Base-by-base conservation (phyloP, 2,888 invertebrate genomes). In the Ceraclea dissimilis region DNA sequence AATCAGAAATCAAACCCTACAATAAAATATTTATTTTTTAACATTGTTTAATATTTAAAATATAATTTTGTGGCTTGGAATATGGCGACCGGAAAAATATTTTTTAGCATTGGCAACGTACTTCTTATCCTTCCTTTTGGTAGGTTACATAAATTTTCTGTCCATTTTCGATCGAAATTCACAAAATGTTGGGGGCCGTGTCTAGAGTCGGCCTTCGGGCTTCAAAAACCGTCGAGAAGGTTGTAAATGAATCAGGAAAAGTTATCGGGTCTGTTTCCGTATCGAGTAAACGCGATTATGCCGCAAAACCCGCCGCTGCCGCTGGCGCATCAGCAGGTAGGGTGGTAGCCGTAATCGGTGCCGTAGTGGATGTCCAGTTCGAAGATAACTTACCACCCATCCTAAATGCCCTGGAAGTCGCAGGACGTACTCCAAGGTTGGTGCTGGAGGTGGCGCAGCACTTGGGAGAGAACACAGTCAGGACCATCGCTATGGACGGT, bases 301-400 rank as follows among this genome's bases (percentile, higher is more conserved):
- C 60, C 11, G 60, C 60, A 5, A 58, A 56, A 47, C 58, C 57
- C 10, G 39, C 39, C 2, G 52, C 54, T 10, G 60, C 59, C 8
- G 60, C 60, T 2, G 57, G 51, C 20, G 55, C 47, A 10, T 39
- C 50, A 22, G 85, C 61, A 72, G 86, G 87, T 31, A 79, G 71
- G 65, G 79, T 93, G 60, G 90, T 91, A 34, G 91, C 93, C 52
- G 91, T 93, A 62, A 93, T 93, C 71, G 93, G 93, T 81, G 92
- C 93, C 69, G 92, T 93, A 64, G 96, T 97, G 54, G 97, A 97
- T 71, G 96, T 97, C 10, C 94, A 95, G 72, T 97, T 98, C 70
- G 94, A 95, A 59, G 93, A 91, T 64, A 81, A 83, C 56, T 81
- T 97, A 54, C 97, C 97, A 56, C 86, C 93, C 52, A 97, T 97